Conservation (phyloP, 2,797 vertebrate genomes). For the Phataginus tricuspis region DNA sequence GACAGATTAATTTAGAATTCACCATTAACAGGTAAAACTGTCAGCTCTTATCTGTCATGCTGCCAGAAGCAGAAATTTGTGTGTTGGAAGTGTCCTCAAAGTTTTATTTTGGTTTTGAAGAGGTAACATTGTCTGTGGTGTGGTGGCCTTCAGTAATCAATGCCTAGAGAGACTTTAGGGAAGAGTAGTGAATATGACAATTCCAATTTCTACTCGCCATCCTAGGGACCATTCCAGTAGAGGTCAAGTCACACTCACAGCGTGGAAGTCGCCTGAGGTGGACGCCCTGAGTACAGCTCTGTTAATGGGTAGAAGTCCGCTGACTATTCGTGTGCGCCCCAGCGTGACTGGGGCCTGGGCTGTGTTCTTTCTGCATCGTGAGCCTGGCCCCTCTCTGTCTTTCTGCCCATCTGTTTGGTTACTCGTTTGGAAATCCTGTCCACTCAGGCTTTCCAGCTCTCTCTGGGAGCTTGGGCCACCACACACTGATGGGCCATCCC, state of each 20-base stretch:
- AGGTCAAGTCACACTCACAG: neutral
- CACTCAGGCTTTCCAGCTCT: neutral
- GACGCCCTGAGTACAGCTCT: neutral
- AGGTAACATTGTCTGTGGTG: neutral
- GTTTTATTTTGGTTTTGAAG: constrained; percentile 18
- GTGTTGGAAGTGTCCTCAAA: neutral
- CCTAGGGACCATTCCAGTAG: neutral
- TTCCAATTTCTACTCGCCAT: neutral
- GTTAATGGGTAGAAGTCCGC: neutral
- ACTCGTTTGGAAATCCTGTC: neutral
- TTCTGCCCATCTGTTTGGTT: neutral
- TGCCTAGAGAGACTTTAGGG: neutral
- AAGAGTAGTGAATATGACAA: neutral
- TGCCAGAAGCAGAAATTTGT: neutral
- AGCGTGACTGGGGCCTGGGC: neutral
- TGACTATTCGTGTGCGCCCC: neutral
- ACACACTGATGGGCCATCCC: neutral
- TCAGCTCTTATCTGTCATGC: neutral
- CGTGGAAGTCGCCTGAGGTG: neutral
- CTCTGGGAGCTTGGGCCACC: neutral
- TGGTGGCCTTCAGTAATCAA: neutral
- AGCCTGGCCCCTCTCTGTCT: neutral
- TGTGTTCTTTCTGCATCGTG: neutral
- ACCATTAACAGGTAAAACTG: neutral
- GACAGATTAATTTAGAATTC: neutral